These are phyloP conservation scores for Ochlodes sylvanus DNA, from an alignment of 2,888 invertebrate genomes.

Conservation along the genomic window DNA sequence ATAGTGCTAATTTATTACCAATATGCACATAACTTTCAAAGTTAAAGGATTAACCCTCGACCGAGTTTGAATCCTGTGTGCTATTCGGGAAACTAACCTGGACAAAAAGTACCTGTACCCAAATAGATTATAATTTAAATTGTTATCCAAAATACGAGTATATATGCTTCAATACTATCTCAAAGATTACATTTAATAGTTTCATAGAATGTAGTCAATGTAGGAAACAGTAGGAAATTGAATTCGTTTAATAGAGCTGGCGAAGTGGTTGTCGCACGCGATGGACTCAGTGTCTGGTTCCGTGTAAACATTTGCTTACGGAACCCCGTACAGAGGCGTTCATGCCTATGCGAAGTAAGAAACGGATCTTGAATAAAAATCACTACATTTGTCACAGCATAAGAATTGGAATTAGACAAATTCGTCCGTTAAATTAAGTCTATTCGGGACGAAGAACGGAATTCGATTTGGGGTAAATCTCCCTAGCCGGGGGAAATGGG, in stretches of 20 bases:
- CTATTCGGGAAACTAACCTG: too few species aligned
- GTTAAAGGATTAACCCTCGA: too few species aligned
- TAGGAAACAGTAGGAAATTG: too few species aligned
- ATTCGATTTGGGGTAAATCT: constrained; percentile 82
- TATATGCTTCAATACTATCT: not conserved
- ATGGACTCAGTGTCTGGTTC: too few species aligned
- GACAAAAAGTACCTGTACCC: too few species aligned
- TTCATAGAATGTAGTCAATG: not conserved
- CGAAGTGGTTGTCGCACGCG: too few species aligned
- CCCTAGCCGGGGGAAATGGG: constrained; percentile 61
- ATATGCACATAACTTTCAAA: too few species aligned
- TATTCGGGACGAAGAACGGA: constrained; percentile 69
- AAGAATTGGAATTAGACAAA: constrained; percentile 84
- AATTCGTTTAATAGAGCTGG: too few species aligned
- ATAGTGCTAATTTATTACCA: too few species aligned
- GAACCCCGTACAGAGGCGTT: not conserved
- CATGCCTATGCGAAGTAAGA: constrained; percentile 44
- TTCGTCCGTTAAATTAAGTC: constrained; percentile 84
- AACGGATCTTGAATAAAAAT: constrained; percentile 74
- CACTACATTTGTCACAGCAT: constrained; percentile 82
- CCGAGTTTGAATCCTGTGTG: too few species aligned
- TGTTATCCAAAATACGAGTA: too few species aligned
- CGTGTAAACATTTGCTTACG: not conserved
- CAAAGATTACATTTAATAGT: not conserved
- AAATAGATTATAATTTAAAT: too few species aligned